Base-by-base conservation (phyloP, 2,797 vertebrate genomes). In the Fundulus diaphanus region DNA sequence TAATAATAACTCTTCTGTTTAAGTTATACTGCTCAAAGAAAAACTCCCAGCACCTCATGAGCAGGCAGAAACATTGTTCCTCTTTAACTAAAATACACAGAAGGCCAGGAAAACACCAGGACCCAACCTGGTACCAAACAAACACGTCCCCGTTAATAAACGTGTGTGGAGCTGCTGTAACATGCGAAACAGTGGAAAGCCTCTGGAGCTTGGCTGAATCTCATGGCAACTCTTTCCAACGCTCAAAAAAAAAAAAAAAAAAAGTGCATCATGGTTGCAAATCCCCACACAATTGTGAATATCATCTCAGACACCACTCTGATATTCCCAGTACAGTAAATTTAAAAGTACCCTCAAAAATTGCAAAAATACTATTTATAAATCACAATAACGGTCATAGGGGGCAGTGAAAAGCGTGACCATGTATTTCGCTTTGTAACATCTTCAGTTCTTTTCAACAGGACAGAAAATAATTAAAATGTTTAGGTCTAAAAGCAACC, bases 21-120 rank as follows among this genome's bases (percentile, higher is more conserved):
- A 18, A 61, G 31, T 35, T 22, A 49, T 13, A 3, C 46, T 48
- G 46, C 46, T 13, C 46, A 11, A 16, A 48, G 15, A 44, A 44
- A 44, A 46, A 46, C 44, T 12, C n/a, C n/a, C n/a, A n/a, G n/a
- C n/a, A 87, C 72, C 72, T 82, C 80, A 80, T 31, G 15, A 46
- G 1, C 52, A 27, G 12, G 27, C 27, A 31, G 29, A 59, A 18
- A 31, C 6, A 15, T 7, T 44, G 37, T 15, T 29, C n/a, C 40
- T 27, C n/a, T 15, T 67, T 59, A 86, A 42, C 3, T 9, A 63
- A 82, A 81, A 87, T 81, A 76, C 67, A 65, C 65, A 46, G 68
- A 66, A 15, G 13, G 11, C 35, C 37, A 0, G 31, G 48, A 46
- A 46, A 46, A 11, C 44, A 46, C 63, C 67, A 52, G 15, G 65